Percentiles rank a stretch among this genome's conserved stretches.
These are phyloP conservation scores for Oreochromis grahami DNA, from an alignment of 2,797 vertebrate genomes.

Conservation along the genomic window DNA sequence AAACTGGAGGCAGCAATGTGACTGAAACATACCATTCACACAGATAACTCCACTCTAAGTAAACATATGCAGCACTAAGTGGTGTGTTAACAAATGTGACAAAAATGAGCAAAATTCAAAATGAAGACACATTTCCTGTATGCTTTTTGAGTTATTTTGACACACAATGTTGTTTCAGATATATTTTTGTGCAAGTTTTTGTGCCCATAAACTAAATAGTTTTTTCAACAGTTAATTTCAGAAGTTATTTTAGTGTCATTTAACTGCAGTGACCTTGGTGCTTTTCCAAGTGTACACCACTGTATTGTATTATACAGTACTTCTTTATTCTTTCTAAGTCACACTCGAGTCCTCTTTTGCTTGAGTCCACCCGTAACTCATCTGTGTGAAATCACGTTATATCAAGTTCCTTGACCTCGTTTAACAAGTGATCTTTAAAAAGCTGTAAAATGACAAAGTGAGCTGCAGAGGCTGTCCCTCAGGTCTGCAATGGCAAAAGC, in stretches of 20 bases:
- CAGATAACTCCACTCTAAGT: background rate
- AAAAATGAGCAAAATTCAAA: background rate
- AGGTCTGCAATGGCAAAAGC: background rate
- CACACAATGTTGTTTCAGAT: background rate
- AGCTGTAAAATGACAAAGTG: background rate
- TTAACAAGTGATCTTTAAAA: background rate
- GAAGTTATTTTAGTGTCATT: background rate
- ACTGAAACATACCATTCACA: background rate
- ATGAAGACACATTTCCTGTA: background rate
- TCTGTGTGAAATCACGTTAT: background rate
- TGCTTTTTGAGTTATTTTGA: background rate
- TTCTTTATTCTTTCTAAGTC: background rate
- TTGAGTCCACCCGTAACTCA: background rate
- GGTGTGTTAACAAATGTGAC: background rate
- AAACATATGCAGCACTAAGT: background rate
- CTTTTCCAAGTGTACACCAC: background rate
- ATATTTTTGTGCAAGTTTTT: background rate
- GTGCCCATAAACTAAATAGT: background rate
- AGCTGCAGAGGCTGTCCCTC: background rate
- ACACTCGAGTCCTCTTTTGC: background rate
- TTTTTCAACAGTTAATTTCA: background rate
- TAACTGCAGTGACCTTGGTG: background rate
- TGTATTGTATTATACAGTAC: background rate
- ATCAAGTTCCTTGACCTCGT: background rate
- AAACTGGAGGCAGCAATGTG: background rate